A percentile compares a stretch with the other conserved stretches of the same genome.
Evolutionary conservation across 2,797 vertebrate species (phyloP).

Genomic region (Sparus aurata): DNA sequence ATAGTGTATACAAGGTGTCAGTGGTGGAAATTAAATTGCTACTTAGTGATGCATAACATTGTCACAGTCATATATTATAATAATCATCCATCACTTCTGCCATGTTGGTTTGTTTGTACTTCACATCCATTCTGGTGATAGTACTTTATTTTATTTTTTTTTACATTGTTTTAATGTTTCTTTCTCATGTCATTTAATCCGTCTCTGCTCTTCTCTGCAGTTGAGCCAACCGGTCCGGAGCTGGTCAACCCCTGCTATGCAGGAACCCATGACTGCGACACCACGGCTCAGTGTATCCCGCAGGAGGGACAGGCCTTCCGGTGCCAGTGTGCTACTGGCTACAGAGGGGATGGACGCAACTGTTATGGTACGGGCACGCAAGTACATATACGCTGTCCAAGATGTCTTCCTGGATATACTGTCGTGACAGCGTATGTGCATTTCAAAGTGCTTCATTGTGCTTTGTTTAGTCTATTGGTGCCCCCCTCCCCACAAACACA

Average conservation of each 20-base stretch:
- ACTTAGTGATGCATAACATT: too few relatives aligned
- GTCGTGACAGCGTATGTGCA: background rate
- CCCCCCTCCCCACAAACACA: conserved; percentile 13
- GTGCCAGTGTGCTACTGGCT: conserved; percentile 91
- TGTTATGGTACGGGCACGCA: conserved; percentile 86
- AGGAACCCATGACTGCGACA: conserved; percentile 90
- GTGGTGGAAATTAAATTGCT: too few relatives aligned
- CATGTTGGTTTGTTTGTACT: background rate
- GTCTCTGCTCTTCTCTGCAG: conserved; percentile 39
- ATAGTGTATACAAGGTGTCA: too few relatives aligned
- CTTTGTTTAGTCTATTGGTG: conserved; percentile 13
- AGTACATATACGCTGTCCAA: background rate
- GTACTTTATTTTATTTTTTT: background rate
- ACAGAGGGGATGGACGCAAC: conserved; percentile 88
- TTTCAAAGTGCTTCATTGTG: conserved; percentile 13
- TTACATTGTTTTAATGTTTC: background rate
- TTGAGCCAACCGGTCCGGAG: conserved; percentile 50
- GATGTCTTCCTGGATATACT: background rate
- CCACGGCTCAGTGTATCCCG: conserved; percentile 88
- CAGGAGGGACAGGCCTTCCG: conserved; percentile 86
- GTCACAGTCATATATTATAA: background rate
- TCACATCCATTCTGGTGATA: background rate
- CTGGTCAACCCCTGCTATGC: conserved; percentile 90
- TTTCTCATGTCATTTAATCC: background rate
- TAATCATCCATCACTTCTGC: background rate